A percentile compares a stretch with the other conserved stretches of the same genome.
phyloP scores from a whole-genome alignment of 1,140 invertebrate species.

The Drosophila sp. region DNA sequence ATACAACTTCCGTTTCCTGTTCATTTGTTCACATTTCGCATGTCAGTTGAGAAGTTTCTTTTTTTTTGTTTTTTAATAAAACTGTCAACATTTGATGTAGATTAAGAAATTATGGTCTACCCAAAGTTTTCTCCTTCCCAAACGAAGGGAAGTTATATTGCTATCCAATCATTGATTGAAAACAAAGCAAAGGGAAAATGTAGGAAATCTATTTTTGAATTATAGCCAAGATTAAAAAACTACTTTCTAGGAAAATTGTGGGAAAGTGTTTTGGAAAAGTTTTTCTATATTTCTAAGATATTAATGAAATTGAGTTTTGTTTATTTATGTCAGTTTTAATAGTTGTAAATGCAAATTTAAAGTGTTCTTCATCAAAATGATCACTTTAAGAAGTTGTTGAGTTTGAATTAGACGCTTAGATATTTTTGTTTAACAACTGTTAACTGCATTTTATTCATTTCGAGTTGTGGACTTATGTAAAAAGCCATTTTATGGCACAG shows the following conservation, averaged over 20 bases:
- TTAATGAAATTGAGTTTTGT: not conserved
- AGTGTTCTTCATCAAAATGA: not conserved
- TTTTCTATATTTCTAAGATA: not conserved
- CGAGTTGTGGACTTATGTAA: constrained; percentile 10
- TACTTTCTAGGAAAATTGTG: not conserved
- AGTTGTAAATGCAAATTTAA: constrained; percentile 2
- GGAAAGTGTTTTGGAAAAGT: too few species aligned
- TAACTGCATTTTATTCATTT: constrained; percentile 9
- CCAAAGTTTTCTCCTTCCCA: constrained; percentile 34
- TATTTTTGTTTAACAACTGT: constrained; percentile 10
- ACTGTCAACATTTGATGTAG: constrained; percentile 81
- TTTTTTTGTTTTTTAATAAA: constrained; percentile 79
- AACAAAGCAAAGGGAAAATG: not conserved
- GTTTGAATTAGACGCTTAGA: constrained; percentile 2
- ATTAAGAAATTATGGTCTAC: constrained; percentile 79
- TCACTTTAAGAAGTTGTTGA: not conserved
- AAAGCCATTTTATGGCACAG: constrained; percentile 4
- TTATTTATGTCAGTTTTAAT: not conserved
- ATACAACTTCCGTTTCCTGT: constrained; percentile 77
- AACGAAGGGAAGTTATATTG: constrained; percentile 18
- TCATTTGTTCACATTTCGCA: constrained; percentile 80
- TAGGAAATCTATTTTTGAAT: constrained; percentile 5
- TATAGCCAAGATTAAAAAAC: not conserved
- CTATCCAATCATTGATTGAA: constrained; percentile 11
- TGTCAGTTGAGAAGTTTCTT: constrained; percentile 61